Evolutionary conservation across 2,888 invertebrate species (phyloP), one percentile per base, ranked within the genome.

Genomic region (Scelioninae gen. 2): DNA sequence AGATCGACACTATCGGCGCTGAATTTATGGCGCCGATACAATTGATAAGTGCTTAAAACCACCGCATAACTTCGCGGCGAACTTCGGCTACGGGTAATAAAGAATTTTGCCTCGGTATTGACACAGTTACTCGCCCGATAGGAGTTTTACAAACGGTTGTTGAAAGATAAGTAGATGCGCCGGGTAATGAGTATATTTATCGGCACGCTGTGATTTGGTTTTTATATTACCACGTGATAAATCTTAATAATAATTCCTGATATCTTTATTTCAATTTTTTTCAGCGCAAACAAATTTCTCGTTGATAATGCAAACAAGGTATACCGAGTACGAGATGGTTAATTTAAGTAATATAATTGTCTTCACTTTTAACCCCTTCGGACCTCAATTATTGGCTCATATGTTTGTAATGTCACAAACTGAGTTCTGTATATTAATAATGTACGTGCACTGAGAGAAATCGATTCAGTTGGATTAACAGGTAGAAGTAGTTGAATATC

Each of bases 1-100:
- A 53, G 70, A 74, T 74, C 65, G 70, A 61, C 70, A 45, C 28
- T 74, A 74, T 74, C 70, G 61, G 31, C 1, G 2, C 7, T 28
- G 61, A 48, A 70, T 74, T 74, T 74, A 70, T 74, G 55, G 52
- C 61, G 15, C 10, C 57, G 74, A 65, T 70, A 57, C 64, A 48
- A 13, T 57, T 61, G 69, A 74, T 74, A 74, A 60, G 53, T 50
- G 18, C 33, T 33, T 37, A 19, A 60, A 73, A 53, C 45, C 52
- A 22, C 45, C 33, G 68, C 67, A 67, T 73, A 68, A 68, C 53
- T 73, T 52, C 33, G 68, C 39, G 39, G 53, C 50, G 37, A 18
- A 58, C 46, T 57, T 57, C 57, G 58, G 67, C 43, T 28, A 19
- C 22, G 25, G 31, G 46, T 43, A 57, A 70, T 70, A 63, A 70